A percentile compares a stretch with the other conserved stretches of the same genome.
phyloP scores from a whole-genome alignment of 1,140 invertebrate genomes.

The Triops longicaudatus region DNA sequence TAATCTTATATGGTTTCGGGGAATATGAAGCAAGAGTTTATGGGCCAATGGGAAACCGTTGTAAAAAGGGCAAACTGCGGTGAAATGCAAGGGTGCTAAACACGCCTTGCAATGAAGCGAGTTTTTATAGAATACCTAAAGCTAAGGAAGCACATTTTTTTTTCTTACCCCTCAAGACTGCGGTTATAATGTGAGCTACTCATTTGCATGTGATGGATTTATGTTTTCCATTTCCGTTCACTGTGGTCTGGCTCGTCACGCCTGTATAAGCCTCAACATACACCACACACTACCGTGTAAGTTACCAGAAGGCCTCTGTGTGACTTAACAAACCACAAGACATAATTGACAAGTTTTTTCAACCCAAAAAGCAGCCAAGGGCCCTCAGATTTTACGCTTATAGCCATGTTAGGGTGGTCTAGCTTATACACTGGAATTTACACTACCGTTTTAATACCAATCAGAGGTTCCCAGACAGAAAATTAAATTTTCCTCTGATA shows the following conservation, averaged over 20 bases:
- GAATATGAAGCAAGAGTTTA: too few relatives aligned
- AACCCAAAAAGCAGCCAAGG: background rate
- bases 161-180: background rate
- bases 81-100: background rate
- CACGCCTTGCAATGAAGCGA: background rate
- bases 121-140: background rate
- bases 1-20: background rate
- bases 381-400: background rate
- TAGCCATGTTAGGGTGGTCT: background rate
- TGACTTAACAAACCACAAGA: background rate
- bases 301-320: conserved; percentile 2
- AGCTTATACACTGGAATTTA: background rate
- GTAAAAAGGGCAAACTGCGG: background rate
- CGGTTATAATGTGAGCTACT: background rate
- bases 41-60: background rate
- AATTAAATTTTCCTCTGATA: background rate
- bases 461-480: background rate
- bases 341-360: background rate
- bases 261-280: conserved; percentile 3
- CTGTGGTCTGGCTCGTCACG: conserved; percentile 9
- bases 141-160: background rate
- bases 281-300: conserved; percentile 11
- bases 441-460: background rate
- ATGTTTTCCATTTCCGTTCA: conserved; percentile 4
- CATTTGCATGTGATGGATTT: conserved; percentile 12